Evolutionary conservation across 2,888 invertebrate species (phyloP).

Genomic region (Strigamia crassipes): DNA sequence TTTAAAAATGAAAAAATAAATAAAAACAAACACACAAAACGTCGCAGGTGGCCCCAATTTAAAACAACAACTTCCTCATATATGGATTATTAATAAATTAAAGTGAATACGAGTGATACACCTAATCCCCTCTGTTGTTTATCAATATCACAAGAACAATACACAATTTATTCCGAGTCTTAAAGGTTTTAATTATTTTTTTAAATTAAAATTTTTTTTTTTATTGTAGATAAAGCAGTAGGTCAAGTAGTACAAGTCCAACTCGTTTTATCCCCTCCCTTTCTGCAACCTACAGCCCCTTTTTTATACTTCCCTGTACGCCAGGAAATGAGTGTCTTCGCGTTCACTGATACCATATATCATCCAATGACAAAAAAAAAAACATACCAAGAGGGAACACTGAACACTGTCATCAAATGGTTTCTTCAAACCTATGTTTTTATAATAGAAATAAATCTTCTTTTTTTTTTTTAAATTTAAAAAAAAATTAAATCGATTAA

Average conservation of each 20-base stretch:
- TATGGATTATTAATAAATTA: slow-evolving; percentile 1
- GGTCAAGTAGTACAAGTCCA: no score
- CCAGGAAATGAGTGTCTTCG: background rate
- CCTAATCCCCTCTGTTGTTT: background rate
- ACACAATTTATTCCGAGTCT: no score
- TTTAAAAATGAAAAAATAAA: background rate
- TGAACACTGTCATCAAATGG: background rate
- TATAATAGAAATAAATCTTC: background rate
- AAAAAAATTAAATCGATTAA: background rate
- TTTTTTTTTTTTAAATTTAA: no score
- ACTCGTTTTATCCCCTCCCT: no score
- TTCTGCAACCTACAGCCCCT: no score
- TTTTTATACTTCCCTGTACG: background rate
- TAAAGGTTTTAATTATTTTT: no score
- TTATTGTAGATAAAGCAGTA: no score
- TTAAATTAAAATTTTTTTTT: no score
- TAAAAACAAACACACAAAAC: background rate
- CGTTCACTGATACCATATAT: background rate
- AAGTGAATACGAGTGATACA: background rate
- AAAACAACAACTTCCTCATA: background rate
- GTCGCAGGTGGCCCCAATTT: slow-evolving; percentile 7
- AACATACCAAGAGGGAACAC: background rate
- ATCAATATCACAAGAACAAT: background rate
- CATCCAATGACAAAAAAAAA: background rate
- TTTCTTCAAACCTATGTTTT: background rate